These are phyloP conservation scores for Coilia nasus DNA, from an alignment of 2,797 vertebrate species.

Conservation along the genomic window DNA sequence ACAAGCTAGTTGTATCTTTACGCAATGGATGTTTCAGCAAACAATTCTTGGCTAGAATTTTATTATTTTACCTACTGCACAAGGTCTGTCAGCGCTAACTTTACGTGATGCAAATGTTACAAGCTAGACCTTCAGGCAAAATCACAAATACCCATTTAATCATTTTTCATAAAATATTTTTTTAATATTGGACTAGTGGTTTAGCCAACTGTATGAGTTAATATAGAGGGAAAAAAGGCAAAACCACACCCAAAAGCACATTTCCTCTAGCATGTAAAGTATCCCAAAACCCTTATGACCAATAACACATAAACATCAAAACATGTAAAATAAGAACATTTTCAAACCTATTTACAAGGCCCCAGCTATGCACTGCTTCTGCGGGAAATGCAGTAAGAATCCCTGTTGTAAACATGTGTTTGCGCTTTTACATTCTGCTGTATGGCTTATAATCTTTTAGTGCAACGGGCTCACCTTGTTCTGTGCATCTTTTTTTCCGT, in stretches of 20 bases:
- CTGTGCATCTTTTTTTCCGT: neutral
- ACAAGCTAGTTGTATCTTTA: neutral
- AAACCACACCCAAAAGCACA: neutral
- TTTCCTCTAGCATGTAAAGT: neutral
- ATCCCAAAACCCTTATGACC: neutral
- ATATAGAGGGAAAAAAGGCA: neutral
- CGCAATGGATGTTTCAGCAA: neutral
- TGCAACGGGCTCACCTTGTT: neutral
- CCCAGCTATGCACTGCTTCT: neutral
- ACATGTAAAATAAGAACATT: neutral
- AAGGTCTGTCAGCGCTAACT: neutral
- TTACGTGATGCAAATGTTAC: neutral
- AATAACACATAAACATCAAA: neutral
- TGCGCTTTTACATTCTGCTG: neutral
- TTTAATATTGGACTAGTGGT: too few relatives aligned
- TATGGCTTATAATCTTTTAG: neutral
- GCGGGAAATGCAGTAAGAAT: neutral
- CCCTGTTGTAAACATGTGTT: neutral
- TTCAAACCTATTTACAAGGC: neutral
- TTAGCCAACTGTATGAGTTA: too few relatives aligned
- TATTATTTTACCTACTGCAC: neutral
- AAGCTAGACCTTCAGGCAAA: neutral
- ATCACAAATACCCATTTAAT: too few relatives aligned
- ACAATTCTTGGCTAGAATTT: neutral
- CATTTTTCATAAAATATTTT: too few relatives aligned